A percentile compares a stretch with the other conserved stretches of the same genome.
These are phyloP conservation scores for Pachypanchax playfairii DNA, from an alignment of 2,113 vertebrate genomes.

Conservation along the genomic window DNA sequence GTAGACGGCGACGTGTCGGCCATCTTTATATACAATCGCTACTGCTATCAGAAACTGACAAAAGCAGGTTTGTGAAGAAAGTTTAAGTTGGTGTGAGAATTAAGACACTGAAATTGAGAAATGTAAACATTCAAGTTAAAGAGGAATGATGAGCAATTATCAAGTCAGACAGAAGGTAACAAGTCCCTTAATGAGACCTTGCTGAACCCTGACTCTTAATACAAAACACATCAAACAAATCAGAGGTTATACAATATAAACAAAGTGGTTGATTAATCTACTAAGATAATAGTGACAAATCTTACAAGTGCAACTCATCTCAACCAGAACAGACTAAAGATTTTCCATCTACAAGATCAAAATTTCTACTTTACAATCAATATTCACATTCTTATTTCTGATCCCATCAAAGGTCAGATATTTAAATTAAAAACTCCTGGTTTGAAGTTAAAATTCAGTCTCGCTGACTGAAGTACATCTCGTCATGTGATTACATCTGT, in stretches of 20 bases:
- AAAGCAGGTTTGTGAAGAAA: no score
- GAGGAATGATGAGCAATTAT: slow-evolving; percentile 12
- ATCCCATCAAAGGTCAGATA: neutral
- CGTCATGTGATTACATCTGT: no score
- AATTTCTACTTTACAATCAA: slow-evolving; percentile 16
- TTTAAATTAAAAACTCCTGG: slow-evolving; percentile 22
- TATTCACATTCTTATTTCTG: slow-evolving; percentile 45
- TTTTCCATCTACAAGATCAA: slow-evolving; percentile 38
- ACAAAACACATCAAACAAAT: no score
- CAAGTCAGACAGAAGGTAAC: no score
- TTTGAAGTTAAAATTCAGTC: slow-evolving; percentile 30
- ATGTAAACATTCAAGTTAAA: slow-evolving; percentile 16
- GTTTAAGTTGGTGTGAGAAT: neutral
- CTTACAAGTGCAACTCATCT: slow-evolving; percentile 30
- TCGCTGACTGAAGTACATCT: no score
- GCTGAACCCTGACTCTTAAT: no score
- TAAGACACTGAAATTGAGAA: slow-evolving; percentile 21
- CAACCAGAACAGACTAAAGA: no score
- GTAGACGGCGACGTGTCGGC: no score
- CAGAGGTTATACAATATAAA: no score
- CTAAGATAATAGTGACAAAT: neutral
- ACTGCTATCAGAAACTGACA: no score
- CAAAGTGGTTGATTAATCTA: slow-evolving; percentile 6
- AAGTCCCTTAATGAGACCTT: no score
- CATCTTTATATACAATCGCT: no score